phyloP scores from a whole-genome alignment of 2,888 invertebrate genomes.

The Ceramica pisi region DNA sequence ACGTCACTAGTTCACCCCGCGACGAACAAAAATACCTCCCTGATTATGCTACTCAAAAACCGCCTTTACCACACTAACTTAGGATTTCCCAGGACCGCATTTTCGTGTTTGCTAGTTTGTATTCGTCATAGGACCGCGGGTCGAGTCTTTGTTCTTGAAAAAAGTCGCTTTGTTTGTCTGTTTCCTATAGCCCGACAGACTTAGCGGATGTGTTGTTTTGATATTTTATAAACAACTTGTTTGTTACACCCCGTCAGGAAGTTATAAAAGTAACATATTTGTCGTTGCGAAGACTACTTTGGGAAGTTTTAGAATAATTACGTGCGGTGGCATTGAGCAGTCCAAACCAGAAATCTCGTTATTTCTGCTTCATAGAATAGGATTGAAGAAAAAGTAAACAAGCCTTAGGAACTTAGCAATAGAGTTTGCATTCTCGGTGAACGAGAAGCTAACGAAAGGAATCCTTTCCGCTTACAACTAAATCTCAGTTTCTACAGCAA shows the following conservation, averaged over 20 bases:
- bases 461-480: constrained; percentile 39
- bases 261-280: constrained; percentile 60
- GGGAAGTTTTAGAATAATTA: constrained; percentile 52
- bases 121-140: constrained; percentile 76
- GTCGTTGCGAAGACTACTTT: constrained; percentile 30
- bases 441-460: constrained; percentile 29
- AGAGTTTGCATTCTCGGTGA: background rate
- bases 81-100: constrained; percentile 50
- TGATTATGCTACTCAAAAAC: constrained; percentile 45
- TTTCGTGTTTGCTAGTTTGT: constrained; percentile 68
- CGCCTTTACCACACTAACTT: constrained; percentile 46
- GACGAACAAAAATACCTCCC: constrained; percentile 23
- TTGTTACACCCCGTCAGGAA: constrained; percentile 61
- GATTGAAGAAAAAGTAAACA: constrained; percentile 7
- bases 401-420: background rate
- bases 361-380: constrained; percentile 9
- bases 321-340: constrained; percentile 27
- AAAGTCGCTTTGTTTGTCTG: constrained; percentile 80
- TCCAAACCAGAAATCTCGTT: constrained; percentile 8
- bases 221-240: constrained; percentile 77
- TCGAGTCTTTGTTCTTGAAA: constrained; percentile 80
- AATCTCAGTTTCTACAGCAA: constrained; percentile 39
- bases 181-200: constrained; percentile 71
- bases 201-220: constrained; percentile 74
- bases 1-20: constrained; percentile 69